Evolutionary conservation across 2,113 vertebrate genomes (phyloP).

Genomic region (Corynorhinus townsendii): DNA sequence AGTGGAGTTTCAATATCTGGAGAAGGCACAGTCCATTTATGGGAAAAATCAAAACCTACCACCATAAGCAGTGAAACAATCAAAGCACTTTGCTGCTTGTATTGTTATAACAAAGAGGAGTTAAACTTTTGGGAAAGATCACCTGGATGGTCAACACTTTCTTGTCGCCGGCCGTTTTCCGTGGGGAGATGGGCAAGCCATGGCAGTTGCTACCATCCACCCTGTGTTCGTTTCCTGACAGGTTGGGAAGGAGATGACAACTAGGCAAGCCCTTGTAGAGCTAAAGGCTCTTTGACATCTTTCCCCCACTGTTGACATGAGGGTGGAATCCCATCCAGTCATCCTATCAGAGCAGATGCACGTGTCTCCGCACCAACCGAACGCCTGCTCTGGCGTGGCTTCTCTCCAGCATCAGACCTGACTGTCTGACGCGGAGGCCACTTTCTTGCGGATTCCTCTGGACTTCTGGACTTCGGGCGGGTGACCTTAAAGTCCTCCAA

Average conservation of each 20-base stretch:
- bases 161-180: background rate
- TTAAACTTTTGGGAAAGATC: background rate
- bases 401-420: background rate
- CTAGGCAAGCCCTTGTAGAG: background rate
- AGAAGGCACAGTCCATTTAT: background rate
- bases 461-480: background rate
- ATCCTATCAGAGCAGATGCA: background rate
- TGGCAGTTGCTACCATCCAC: background rate
- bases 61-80: background rate
- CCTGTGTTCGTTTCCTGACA: background rate
- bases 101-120: background rate
- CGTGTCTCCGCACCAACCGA: background rate
- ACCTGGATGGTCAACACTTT: background rate
- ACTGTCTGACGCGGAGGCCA: background rate
- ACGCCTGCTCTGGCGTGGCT: background rate
- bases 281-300: background rate
- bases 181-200: background rate
- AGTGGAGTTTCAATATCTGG: background rate
- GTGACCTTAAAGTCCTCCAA: background rate
- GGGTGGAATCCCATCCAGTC: background rate
- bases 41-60: background rate
- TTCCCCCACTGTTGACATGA: background rate
- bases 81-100: background rate
- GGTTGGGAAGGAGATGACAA: constrained; percentile 6
- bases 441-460: background rate